phyloP scores from a whole-genome alignment of 2,888 invertebrate species.

The Helobdella robusta region DNA sequence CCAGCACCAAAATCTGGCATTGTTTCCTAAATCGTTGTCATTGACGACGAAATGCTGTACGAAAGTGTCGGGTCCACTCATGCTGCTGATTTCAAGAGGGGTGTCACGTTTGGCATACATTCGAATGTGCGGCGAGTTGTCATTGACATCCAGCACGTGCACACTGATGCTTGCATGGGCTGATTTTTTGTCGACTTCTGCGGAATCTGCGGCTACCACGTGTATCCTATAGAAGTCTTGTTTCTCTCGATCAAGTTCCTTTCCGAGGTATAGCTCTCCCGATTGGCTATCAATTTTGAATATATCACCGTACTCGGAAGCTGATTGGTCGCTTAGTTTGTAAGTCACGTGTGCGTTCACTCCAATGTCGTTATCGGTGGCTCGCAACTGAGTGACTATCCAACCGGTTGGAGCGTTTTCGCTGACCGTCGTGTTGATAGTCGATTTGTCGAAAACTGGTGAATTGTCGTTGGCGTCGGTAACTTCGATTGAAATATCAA shows the following conservation, averaged over 20 bases:
- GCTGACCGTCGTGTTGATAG: neutral
- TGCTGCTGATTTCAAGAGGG: neutral
- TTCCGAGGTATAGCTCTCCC: slow-evolving; percentile 49
- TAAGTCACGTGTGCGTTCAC: slow-evolving; percentile 59
- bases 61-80: neutral
- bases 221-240: slow-evolving; percentile 29
- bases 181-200: neutral
- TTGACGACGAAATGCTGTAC: slow-evolving; percentile 15
- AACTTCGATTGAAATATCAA: slow-evolving; percentile 1
- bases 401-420: neutral
- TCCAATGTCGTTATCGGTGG: slow-evolving; percentile 74
- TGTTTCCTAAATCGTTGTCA: slow-evolving; percentile 9
- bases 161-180: slow-evolving; percentile 5
- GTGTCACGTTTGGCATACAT: slow-evolving; percentile 18
- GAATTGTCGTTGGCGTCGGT: slow-evolving; percentile 18
- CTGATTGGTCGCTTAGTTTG: neutral
- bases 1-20: slow-evolving; percentile 18
- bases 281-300: slow-evolving; percentile 46
- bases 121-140: slow-evolving; percentile 5
- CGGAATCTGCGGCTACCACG: slow-evolving; percentile 29
- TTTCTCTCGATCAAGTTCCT: slow-evolving; percentile 11
- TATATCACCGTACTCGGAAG: neutral
- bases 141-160: slow-evolving; percentile 11
- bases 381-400: slow-evolving; percentile 48
- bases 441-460: neutral